A percentile compares a stretch with the other conserved stretches of the same genome.
Conservation (phyloP, 2,113 vertebrate species). For the Physeter macrocephalus region DNA sequence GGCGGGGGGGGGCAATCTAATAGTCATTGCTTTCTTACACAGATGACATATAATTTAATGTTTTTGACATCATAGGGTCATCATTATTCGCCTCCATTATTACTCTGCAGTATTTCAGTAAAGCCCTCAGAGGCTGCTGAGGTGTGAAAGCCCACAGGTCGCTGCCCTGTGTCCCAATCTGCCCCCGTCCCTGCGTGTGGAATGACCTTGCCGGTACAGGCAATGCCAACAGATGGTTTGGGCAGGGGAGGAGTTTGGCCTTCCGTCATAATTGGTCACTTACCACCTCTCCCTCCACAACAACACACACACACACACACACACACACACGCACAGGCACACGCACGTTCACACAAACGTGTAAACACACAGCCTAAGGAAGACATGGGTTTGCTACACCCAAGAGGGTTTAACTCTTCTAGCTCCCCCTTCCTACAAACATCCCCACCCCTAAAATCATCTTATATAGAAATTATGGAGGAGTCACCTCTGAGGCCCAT, state of each 20-base stretch:
- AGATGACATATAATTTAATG: not conserved
- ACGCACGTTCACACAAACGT: too few relatives aligned
- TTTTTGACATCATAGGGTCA: not conserved
- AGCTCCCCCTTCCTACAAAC: not conserved
- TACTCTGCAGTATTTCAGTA: not conserved
- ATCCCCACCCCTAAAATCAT: not conserved
- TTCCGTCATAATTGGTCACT: not conserved
- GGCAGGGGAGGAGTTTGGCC: not conserved
- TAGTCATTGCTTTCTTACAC: not conserved
- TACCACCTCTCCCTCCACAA: not conserved
- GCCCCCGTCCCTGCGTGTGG: fast-evolving
- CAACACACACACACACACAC: not conserved
- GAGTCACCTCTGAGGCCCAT: not conserved
- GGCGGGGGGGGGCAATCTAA: fast-evolving
- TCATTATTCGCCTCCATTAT: not conserved
- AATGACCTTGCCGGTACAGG: not conserved
- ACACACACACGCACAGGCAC: too few relatives aligned
- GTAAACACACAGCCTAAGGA: not conserved
- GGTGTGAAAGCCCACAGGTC: not conserved
- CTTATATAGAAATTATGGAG: not conserved
- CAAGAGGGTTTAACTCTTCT: not conserved
- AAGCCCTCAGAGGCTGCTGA: not conserved
- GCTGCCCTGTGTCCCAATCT: not conserved
- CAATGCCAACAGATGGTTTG: not conserved
- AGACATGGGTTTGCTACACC: not conserved